Evolutionary conservation across 2,797 vertebrate species (phyloP).

Genomic region (Myoxocephalus aenaeus): DNA sequence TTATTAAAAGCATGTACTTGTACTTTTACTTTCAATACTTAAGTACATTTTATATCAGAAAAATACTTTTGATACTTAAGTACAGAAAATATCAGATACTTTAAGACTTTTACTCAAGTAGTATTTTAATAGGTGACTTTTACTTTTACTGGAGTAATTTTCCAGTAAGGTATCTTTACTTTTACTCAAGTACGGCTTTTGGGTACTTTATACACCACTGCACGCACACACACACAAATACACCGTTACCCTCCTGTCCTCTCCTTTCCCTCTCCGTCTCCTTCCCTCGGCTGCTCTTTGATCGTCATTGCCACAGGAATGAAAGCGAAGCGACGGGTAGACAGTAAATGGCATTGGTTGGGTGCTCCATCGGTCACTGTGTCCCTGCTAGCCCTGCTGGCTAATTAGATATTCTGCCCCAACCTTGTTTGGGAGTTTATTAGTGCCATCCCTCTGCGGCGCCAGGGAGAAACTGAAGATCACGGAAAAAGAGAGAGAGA

Average conservation of each 20-base stretch:
- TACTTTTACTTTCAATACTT: too few species aligned
- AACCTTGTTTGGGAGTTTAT: constrained; percentile 77
- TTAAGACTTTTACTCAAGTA: too few species aligned
- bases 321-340: constrained; percentile 44
- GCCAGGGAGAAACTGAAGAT: constrained; percentile 23
- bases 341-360: constrained; percentile 66
- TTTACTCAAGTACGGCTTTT: too few species aligned
- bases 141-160: too few species aligned
- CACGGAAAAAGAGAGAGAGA: constrained; percentile 11
- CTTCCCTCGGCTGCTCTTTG: constrained; percentile 59
- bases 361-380: constrained; percentile 72
- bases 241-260: neutral
- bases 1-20: too few species aligned
- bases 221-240: neutral
- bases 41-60: too few species aligned
- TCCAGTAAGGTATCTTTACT: too few species aligned
- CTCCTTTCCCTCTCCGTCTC: constrained; percentile 34
- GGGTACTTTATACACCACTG: too few species aligned
- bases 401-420: constrained; percentile 78
- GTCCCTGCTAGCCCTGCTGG: constrained; percentile 72
- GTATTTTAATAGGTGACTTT: too few species aligned
- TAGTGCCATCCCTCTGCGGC: constrained; percentile 58
- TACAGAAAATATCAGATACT: too few species aligned
- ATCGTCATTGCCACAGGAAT: constrained; percentile 64
- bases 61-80: too few species aligned